phyloP scores from a whole-genome alignment of 2,888 invertebrate genomes.

The Cephonodes hylas region DNA sequence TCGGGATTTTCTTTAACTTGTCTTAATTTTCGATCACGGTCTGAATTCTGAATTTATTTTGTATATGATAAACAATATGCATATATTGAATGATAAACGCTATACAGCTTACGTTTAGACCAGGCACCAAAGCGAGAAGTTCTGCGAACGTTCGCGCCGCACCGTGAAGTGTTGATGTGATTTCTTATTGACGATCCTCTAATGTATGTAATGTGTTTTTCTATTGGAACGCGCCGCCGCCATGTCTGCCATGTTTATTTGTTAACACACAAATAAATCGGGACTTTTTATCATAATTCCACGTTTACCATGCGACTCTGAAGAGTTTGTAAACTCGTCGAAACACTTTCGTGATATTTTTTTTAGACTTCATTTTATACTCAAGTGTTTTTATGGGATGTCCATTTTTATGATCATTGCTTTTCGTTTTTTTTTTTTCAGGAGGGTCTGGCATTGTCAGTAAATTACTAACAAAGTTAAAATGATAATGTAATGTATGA shows the following conservation, averaged over 20 bases:
- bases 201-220: conserved; percentile 45
- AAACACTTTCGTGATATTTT: neutral
- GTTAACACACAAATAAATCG: neutral
- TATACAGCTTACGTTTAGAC: conserved; percentile 20
- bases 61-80: no score
- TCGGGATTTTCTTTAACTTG: no score
- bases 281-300: neutral
- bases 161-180: conserved; percentile 45
- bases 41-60: no score
- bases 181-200: conserved; percentile 48
- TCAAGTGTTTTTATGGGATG: no score
- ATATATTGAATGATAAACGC: neutral
- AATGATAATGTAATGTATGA: no score
- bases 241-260: conserved; percentile 27
- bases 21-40: no score
- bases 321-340: neutral
- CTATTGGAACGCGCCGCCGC: conserved; percentile 35
- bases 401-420: no score
- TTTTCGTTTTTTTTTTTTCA: no score
- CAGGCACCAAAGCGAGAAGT: conserved; percentile 26
- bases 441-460: no score
- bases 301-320: neutral
- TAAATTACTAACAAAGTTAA: no score
- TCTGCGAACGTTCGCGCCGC: conserved; percentile 33
- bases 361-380: neutral